These are phyloP conservation scores for Ephydatia muelleri DNA, from an alignment of 37 sponge, comb jelly and placozoan species.

Conservation along the genomic window DNA sequence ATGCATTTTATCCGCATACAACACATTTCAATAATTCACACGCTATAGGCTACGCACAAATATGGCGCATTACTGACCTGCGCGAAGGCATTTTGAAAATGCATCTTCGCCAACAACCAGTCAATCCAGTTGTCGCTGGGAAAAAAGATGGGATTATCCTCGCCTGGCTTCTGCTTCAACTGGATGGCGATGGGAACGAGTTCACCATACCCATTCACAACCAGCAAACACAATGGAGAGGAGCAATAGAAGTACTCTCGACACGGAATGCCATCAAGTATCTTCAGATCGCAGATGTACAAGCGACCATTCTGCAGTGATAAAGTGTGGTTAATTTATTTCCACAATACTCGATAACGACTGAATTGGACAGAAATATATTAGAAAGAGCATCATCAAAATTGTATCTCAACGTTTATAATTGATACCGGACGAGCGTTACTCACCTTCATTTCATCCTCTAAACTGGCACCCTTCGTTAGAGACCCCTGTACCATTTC, in stretches of 20 bases:
- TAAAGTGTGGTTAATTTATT: too few relatives aligned
- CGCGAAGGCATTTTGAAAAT: constrained; percentile 31
- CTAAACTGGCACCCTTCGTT: constrained; percentile 3
- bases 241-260: constrained; percentile 37
- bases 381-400: too few relatives aligned
- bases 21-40: too few relatives aligned
- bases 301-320: constrained; percentile 63
- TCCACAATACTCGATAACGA: too few relatives aligned
- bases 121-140: constrained; percentile 64
- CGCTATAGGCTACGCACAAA: neutral
- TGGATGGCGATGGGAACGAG: constrained; percentile 78
- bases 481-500: constrained; percentile 37
- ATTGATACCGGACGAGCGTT: neutral
- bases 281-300: constrained; percentile 61
- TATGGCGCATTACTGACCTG: constrained; percentile 40
- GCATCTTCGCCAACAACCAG: constrained; percentile 75
- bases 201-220: constrained; percentile 27
- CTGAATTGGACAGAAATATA: too few relatives aligned
- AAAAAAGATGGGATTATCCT: constrained; percentile 54
- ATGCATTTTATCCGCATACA: too few relatives aligned
- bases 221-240: constrained; percentile 60
- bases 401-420: too few relatives aligned
- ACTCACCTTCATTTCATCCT: constrained; percentile 61
- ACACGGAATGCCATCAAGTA: constrained; percentile 50
- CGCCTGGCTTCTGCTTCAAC: constrained; percentile 43